These are phyloP conservation scores for Elanoides forficatus DNA, from an alignment of 2,113 vertebrate species.

Conservation along the genomic window DNA sequence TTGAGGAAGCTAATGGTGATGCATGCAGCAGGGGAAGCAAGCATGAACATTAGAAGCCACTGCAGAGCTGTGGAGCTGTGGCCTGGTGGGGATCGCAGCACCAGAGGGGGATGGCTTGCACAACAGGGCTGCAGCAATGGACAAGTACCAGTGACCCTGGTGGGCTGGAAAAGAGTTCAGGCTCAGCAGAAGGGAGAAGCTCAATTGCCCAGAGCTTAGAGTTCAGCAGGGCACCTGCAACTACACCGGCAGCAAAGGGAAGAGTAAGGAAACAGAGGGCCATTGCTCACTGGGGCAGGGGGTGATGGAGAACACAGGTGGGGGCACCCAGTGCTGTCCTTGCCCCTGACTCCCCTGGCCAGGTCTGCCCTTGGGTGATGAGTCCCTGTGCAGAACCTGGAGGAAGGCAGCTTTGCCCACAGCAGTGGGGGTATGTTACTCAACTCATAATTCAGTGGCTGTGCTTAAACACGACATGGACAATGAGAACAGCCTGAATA, in stretches of 20 bases:
- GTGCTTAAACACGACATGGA: neutral
- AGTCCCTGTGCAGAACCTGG: too few relatives aligned
- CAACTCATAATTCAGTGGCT: neutral
- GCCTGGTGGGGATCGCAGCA: fast-evolving
- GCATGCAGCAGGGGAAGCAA: neutral
- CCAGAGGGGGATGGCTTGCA: fast-evolving
- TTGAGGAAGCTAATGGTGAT: neutral
- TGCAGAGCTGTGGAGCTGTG: neutral
- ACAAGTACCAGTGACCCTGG: fast-evolving
- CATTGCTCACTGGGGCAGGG: neutral
- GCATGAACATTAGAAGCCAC: fast-evolving
- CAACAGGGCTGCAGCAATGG: neutral
- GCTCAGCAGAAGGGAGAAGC: neutral
- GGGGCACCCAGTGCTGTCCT: neutral
- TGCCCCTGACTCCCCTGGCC: neutral
- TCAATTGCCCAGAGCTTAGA: too few relatives aligned
- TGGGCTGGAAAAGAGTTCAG: neutral
- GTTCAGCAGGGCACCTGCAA: neutral
- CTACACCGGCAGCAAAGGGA: neutral
- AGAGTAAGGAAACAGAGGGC: neutral
- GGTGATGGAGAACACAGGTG: too few relatives aligned
- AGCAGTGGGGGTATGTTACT: neutral
- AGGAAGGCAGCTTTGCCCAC: neutral
- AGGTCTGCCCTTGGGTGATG: neutral
- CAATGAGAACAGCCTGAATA: neutral